phyloP scores from a whole-genome alignment of 2,888 invertebrate genomes.

The Boloria euphrosyne region DNA sequence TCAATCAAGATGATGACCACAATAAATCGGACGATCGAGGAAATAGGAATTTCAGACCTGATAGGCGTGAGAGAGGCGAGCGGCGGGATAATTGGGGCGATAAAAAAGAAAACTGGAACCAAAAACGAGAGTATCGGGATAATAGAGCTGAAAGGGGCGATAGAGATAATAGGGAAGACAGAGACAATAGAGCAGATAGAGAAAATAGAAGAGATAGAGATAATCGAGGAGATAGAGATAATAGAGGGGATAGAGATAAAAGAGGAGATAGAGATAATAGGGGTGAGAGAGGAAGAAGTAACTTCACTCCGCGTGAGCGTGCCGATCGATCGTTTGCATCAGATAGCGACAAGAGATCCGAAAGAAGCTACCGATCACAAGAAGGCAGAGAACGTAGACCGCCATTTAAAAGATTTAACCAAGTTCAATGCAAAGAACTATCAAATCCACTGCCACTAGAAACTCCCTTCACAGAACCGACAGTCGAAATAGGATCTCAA shows the following conservation, averaged over 20 bases:
- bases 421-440: slow-evolving; percentile 64
- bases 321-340: slow-evolving; percentile 61
- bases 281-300: slow-evolving; percentile 52
- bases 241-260: slow-evolving; percentile 43
- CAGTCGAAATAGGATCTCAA: slow-evolving; percentile 75
- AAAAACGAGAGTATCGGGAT: slow-evolving; percentile 50
- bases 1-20: slow-evolving; percentile 55
- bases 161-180: slow-evolving; percentile 42
- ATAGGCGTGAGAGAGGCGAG: slow-evolving; percentile 53
- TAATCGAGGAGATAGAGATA: slow-evolving; percentile 47
- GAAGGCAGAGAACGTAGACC: slow-evolving; percentile 53
- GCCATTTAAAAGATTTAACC: slow-evolving; percentile 62
- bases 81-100: slow-evolving; percentile 49
- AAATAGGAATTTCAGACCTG: slow-evolving; percentile 44
- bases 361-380: slow-evolving; percentile 59
- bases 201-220: slow-evolving; percentile 47
- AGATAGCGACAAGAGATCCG: slow-evolving; percentile 60
- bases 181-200: slow-evolving; percentile 28
- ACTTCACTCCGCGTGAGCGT: slow-evolving; percentile 67
- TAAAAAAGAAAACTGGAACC: slow-evolving; percentile 51
- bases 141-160: slow-evolving; percentile 48
- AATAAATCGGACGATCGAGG: slow-evolving; percentile 53
- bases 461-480: slow-evolving; percentile 70
- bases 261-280: slow-evolving; percentile 48
- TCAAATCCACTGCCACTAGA: slow-evolving; percentile 74